phyloP scores from a whole-genome alignment of 1,140 invertebrate species.

The Caenorhabditis latens region DNA sequence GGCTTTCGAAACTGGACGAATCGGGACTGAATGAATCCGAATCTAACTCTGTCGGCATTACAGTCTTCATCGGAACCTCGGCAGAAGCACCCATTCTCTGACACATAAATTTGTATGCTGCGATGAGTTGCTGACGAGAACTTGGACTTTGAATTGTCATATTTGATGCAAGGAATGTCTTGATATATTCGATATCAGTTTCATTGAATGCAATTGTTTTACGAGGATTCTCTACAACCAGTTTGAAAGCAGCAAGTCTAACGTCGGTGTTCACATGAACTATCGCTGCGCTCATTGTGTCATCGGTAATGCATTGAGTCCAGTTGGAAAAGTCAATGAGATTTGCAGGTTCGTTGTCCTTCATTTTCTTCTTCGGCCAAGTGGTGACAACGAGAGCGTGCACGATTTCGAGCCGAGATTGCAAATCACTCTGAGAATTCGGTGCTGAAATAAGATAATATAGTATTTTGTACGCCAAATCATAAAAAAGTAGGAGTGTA shows the following conservation, averaged over 20 bases:
- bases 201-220: conserved; percentile 57
- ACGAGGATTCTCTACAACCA: conserved; percentile 67
- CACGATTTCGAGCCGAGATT: conserved; percentile 41
- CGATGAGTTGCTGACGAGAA: conserved; percentile 63
- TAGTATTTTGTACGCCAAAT: background rate
- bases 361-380: conserved; percentile 15
- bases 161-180: conserved; percentile 59
- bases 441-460: background rate
- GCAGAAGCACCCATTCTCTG: conserved; percentile 25
- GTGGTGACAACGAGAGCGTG: conserved; percentile 36
- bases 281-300: conserved; percentile 19
- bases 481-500: background rate
- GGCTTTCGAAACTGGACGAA: conserved; percentile 47
- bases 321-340: conserved; percentile 34
- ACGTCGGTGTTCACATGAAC: conserved; percentile 40
- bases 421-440: conserved; percentile 3
- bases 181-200: conserved; percentile 58
- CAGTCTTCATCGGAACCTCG: background rate
- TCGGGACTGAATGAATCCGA: conserved; percentile 29
- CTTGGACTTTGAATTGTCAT: conserved; percentile 64
- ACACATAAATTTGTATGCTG: conserved; percentile 62
- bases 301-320: conserved; percentile 53
- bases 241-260: conserved; percentile 61
- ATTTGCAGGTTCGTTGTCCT: background rate
- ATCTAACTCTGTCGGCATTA: background rate